Evolutionary conservation across 2,888 invertebrate species (phyloP), one percentile per base, ranked within the genome.

Genomic region (Empis stercorea): DNA sequence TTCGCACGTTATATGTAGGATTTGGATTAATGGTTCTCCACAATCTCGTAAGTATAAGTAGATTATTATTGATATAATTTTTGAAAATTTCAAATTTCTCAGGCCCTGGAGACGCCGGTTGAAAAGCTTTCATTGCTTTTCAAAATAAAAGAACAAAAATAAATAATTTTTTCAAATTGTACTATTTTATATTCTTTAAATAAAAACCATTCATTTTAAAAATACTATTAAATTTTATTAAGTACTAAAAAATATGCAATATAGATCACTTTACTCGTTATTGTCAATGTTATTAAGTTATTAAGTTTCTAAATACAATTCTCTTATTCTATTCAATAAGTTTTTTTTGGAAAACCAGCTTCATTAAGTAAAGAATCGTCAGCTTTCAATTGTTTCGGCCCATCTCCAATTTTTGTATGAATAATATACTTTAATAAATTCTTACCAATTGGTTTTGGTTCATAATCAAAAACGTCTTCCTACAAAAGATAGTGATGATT

Each of bases 11-110:
- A 86, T 80, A 65, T 81, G 91, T 56, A 87, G 87, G 2, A 81
- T 82, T 55, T 96, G 94, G 94, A 80, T 79, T 58, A 82, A 88
- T 66, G 96, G 96, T 65, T 93, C 80, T 69, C 80, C 87, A 63
- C 23, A 9, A 27, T 6, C 79, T 55, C 84, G 89, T 89, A 78
- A 80, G 87, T 78, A 60, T 53, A 41, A 46, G 39, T n/a, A 37
- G 5, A 4, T 20, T 5, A 20, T 20, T 4, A 20, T 20, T 20
- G 20, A 20, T 20, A 20, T 4, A 20, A 20, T 20, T 3, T 20
- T 20, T 20, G 7, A 27, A 27, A 27, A 27, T 27, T 27, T 27
- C 9, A 9, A 7, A 4, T 27, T 27, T 27, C 7, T 27, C 23
- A 27, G 23, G 9, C n/a, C n/a, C n/a, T n/a, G n/a, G n/a, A n/a